A percentile compares a stretch with the other conserved stretches of the same genome.
phyloP scores from a whole-genome alignment of 2,797 vertebrate genomes.

The Coregonus sp. region DNA sequence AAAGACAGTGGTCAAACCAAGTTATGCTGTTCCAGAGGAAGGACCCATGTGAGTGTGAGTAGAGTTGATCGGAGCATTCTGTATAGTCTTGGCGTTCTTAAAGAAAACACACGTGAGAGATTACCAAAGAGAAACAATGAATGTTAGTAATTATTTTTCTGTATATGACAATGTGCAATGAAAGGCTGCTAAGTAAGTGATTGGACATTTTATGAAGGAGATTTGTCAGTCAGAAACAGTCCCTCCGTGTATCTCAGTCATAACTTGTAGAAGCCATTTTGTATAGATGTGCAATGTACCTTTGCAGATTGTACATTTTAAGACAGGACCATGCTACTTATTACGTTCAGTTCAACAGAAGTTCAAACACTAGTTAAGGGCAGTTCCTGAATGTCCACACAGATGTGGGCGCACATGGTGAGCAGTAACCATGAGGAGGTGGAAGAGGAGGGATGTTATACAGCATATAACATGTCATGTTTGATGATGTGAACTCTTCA shows the following conservation, averaged over 20 bases:
- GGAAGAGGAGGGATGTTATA: slow-evolving; percentile 25
- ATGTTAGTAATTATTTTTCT: slow-evolving; percentile 7
- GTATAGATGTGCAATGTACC: not conserved
- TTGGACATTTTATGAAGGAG: not conserved
- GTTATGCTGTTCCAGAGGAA: slow-evolving; percentile 48
- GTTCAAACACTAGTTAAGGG: slow-evolving; percentile 22
- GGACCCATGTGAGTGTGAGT: slow-evolving; percentile 37
- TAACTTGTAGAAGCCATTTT: not conserved
- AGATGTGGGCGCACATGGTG: slow-evolving; percentile 5
- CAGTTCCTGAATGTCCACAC: slow-evolving; percentile 32
- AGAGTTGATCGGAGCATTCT: slow-evolving; percentile 26
- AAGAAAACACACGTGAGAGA: not conserved
- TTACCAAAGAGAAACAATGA: slow-evolving; percentile 17
- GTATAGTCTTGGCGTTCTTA: not conserved
- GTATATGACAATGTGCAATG: slow-evolving; percentile 25
- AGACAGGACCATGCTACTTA: slow-evolving; percentile 23
- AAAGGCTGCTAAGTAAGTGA: not conserved
- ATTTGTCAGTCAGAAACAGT: not conserved
- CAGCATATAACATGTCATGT: slow-evolving; percentile 29
- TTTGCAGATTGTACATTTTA: slow-evolving; percentile 5
- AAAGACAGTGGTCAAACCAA: not conserved
- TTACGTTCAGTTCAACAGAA: slow-evolving; percentile 6
- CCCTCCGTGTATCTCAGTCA: no score
- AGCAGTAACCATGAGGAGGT: not conserved
- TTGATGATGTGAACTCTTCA: slow-evolving; percentile 61